These are phyloP conservation scores for Pipa parva DNA, from an alignment of 2,113 vertebrate genomes.

Conservation along the genomic window DNA sequence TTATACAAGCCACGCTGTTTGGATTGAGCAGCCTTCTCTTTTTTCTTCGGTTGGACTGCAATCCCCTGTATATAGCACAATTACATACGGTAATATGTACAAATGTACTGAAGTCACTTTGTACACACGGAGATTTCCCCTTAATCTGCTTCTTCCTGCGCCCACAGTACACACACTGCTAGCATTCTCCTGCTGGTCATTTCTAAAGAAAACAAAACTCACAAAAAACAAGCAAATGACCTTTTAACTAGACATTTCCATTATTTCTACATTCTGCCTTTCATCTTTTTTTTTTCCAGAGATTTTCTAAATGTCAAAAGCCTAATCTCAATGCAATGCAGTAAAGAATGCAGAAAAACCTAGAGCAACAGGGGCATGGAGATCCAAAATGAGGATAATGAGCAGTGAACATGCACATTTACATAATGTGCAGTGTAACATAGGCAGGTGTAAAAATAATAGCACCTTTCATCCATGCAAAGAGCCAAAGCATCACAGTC, in stretches of 20 bases:
- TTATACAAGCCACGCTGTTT: too few species aligned
- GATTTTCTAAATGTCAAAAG: slow-evolving; percentile 68
- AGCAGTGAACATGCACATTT: slow-evolving; percentile 1
- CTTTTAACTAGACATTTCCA: slow-evolving; percentile 66
- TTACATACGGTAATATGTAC: too few species aligned
- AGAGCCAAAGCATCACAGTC: not conserved
- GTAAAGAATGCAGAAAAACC: not conserved
- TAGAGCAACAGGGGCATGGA: not conserved
- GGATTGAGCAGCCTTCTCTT: too few species aligned
- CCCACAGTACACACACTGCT: too few species aligned
- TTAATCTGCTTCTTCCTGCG: too few species aligned
- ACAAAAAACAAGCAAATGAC: slow-evolving; percentile 48
- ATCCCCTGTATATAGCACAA: not conserved
- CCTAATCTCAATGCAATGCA: slow-evolving; percentile 34
- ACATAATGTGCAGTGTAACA: not conserved
- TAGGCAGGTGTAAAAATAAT: slow-evolving; percentile 8
- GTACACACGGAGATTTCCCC: too few species aligned
- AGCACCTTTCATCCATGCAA: slow-evolving; percentile 17
- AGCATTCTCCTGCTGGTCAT: not conserved
- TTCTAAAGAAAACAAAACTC: slow-evolving; percentile 38
- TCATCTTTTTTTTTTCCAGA: slow-evolving; percentile 31
- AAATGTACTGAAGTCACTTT: too few species aligned
- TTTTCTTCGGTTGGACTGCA: too few species aligned
- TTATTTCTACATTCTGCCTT: slow-evolving; percentile 59
- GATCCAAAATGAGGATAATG: slow-evolving; percentile 2